Base-by-base conservation (phyloP, 2,888 invertebrate species). In the Emmelina monodactyla region DNA sequence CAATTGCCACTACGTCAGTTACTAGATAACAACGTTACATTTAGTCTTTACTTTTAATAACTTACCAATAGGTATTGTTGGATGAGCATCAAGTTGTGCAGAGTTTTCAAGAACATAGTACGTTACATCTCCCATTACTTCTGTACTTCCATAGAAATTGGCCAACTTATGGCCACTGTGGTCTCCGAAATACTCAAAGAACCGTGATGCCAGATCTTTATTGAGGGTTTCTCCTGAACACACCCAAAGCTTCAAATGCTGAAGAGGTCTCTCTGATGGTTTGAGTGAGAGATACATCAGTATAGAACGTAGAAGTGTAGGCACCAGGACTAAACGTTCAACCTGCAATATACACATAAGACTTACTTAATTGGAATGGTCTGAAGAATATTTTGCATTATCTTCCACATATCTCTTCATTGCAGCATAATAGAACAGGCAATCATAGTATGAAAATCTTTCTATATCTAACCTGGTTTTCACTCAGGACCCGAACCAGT, bases 141-240 rank as follows among this genome's bases (percentile, higher is more conserved):
- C 95, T 0, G 94, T 94, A 45, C 93, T 92, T 0, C 95, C 95
- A 53, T 94, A 94, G 56, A 94, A 93, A 58, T 94, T 95, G 34
- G 91, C 92, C 28, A 95, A 67, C 11, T 82, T 78, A 41, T 88
- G 87, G 1, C 67, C 71, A 1, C 75, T 66, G 7, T 84, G 81
- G 36, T 82, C 82, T n/a, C 84, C 78, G 44, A 92, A 92, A 43
- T 87, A 84, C 22, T 83, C 76, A 61, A 92, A 92, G 73, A 94
- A 94, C 49, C 89, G 85, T 25, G 83, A 69, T 0, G 89, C 89
- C 19, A 93, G 63, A 0, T 88, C 82, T 4, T 86, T 82, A 10
- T 88, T 82, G 1, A 94, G 78, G 0, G 88, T 86, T 62, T 94
- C 95, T 1, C 95, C 94, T 1, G 94, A 94, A 52, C 94, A 92